phyloP scores from a whole-genome alignment of 2,113 vertebrate genomes.

The Garra rufa region DNA sequence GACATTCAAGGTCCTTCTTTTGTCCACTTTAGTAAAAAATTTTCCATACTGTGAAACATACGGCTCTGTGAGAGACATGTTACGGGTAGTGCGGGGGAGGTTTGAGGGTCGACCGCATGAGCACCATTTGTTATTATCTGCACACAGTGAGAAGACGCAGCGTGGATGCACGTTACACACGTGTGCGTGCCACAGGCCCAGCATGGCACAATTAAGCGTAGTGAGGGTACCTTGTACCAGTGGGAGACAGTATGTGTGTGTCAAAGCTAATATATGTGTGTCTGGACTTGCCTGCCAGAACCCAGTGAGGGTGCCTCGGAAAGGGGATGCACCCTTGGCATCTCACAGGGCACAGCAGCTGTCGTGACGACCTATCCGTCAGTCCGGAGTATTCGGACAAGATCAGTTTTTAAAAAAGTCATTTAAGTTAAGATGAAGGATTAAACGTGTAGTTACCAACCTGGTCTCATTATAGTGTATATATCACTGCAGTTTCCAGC shows the following conservation, averaged over 20 bases:
- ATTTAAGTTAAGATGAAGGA: not conserved
- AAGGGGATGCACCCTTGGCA: conserved; percentile 23
- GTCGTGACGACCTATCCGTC: not conserved
- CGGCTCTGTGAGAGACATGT: not conserved
- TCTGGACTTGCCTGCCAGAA: conserved; percentile 21
- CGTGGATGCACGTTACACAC: conserved; percentile 1
- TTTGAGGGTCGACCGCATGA: not conserved
- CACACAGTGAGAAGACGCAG: conserved; percentile 7
- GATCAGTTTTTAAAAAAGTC: not conserved
- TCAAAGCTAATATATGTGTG: conserved; percentile 21
- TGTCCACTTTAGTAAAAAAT: not conserved
- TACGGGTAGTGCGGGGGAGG: not conserved
- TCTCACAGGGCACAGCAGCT: conserved; percentile 26
- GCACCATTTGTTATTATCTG: conserved; percentile 21
- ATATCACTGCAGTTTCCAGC: too few species aligned
- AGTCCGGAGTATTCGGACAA: not conserved
- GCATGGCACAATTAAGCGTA: conserved; percentile 20
- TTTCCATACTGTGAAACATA: conserved; percentile 1
- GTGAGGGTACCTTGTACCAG: conserved; percentile 1
- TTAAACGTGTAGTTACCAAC: not conserved
- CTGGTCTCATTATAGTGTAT: too few species aligned
- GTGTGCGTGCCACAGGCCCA: not conserved
- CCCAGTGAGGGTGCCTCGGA: conserved; percentile 1
- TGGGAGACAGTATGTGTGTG: conserved; percentile 22
- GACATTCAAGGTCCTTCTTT: conserved; percentile 10